Evolutionary conservation across 1,140 invertebrate species (phyloP), one percentile per base, ranked within the genome.

Genomic region (Nasonia vitripennis): DNA sequence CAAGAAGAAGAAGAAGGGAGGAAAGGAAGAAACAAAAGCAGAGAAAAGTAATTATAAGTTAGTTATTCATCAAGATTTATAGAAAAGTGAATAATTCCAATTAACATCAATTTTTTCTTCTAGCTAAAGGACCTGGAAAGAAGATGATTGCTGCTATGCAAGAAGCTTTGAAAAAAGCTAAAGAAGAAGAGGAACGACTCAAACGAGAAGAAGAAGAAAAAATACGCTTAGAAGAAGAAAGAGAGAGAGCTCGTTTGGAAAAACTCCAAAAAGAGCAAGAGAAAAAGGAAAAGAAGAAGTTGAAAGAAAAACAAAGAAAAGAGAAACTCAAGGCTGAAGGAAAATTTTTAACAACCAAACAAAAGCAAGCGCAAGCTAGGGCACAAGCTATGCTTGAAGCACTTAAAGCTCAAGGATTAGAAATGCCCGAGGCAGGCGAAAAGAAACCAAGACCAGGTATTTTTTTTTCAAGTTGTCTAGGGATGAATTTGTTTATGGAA

Each of bases 301-400:
- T 97, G 89, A 98, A 98, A 90, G 98, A 99, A 94, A 99, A 99
- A 89, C 98, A 99, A 90, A 95, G 96, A 84, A 98, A 97, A 92
- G 98, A 98, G 91, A 95, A 97, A 90, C 93, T 99, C 62, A 99
- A 99, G 92, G 97, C 97, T 34, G 98, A 99, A 94, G 98, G 99
- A 2, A 99, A 98, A 94, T 93, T 98, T 34, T 92, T 99, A 51
- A 98, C 98, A 7, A 95, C 97, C 0, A 98, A 98, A 93, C 98
- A 99, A 90, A 98, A 97, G 90, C 96, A 97, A 88, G 98, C 98
- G 87, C 95, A 96, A 86, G 97, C 97, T 1, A 94, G 98, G 87
- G 97, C 97, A 2, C 96, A 98, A 91, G 97, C 97, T 67, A 95
- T 98, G 94, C 93, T 99, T 71, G 97, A 99, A 84, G 96, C 96